These are phyloP conservation scores for Ornithoptera alexandrae DNA, from an alignment of 2,888 invertebrate genomes.

Conservation along the genomic window DNA sequence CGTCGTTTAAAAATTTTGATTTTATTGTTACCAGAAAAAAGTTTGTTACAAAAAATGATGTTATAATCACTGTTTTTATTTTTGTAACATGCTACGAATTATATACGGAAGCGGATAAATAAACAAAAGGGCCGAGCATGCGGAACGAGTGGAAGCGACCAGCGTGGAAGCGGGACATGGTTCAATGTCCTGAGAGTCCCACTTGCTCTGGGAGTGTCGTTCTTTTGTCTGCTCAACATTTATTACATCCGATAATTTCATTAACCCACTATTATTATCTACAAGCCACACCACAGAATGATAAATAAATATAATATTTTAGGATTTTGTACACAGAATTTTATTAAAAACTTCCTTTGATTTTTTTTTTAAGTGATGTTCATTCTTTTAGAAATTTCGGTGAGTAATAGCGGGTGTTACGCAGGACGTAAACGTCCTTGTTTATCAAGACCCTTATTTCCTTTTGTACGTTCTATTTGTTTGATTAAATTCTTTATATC, in stretches of 20 bases:
- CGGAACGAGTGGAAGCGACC: constrained; percentile 47
- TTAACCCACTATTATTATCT: too few species aligned
- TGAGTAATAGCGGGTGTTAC: constrained; percentile 8
- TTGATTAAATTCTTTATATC: constrained; percentile 28
- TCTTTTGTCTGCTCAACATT: neutral
- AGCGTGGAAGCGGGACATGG: constrained; percentile 57
- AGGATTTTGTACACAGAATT: too few species aligned
- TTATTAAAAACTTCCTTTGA: neutral
- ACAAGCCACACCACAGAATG: too few species aligned
- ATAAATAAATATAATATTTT: too few species aligned
- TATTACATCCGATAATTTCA: neutral
- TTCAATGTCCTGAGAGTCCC: constrained; percentile 50
- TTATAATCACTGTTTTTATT: too few species aligned
- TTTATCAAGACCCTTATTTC: constrained; percentile 8
- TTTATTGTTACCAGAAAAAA: too few species aligned
- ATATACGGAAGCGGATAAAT: constrained; percentile 3
- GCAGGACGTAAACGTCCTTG: constrained; percentile 10
- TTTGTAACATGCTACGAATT: neutral
- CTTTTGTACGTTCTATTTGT: constrained; percentile 23
- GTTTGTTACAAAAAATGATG: too few species aligned
- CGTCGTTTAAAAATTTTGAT: too few species aligned
- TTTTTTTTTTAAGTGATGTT: neutral
- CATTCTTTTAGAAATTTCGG: neutral
- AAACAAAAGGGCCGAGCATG: constrained; percentile 36
- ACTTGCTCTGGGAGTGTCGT: constrained; percentile 29